A percentile compares a stretch with the other conserved stretches of the same genome.
Evolutionary conservation across 2,888 invertebrate genomes (phyloP).

Genomic region (Mimumesa dahlbomi): DNA sequence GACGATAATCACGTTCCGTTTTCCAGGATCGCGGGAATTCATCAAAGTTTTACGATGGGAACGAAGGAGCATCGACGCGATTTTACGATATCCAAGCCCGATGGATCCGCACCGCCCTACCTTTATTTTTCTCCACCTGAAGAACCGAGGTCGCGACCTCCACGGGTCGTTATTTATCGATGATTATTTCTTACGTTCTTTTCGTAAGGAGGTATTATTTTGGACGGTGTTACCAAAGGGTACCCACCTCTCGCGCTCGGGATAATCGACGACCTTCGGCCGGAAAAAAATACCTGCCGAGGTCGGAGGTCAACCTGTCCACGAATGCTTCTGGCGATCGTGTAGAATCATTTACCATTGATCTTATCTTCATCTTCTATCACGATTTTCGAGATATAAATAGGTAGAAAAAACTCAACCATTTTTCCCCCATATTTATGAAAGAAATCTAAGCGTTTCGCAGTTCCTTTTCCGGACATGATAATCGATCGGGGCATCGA

Average conservation of each 20-base stretch:
- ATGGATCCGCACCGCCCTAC: constrained; percentile 33
- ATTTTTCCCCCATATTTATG: too few relatives aligned
- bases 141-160: constrained; percentile 18
- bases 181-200: constrained; percentile 50
- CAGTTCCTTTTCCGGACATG: background rate
- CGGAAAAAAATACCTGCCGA: constrained; percentile 40
- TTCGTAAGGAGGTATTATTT: constrained; percentile 46
- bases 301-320: constrained; percentile 37
- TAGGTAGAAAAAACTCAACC: too few relatives aligned
- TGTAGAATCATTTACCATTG: constrained; percentile 18
- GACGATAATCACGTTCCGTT: too few relatives aligned
- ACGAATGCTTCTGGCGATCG: constrained; percentile 22
- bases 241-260: constrained; percentile 21
- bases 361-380: constrained; percentile 7
- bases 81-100: constrained; percentile 39
- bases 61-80: constrained; percentile 10
- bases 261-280: constrained; percentile 47
- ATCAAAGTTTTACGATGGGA: constrained; percentile 1
- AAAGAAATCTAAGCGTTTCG: background rate
- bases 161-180: constrained; percentile 51
- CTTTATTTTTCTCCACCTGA: constrained; percentile 17
- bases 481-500: background rate
- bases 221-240: constrained; percentile 25
- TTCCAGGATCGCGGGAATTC: constrained; percentile 11
- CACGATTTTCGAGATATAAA: too few relatives aligned